phyloP scores from a whole-genome alignment of 2,113 vertebrate genomes.

The Ophiodon elongatus region DNA sequence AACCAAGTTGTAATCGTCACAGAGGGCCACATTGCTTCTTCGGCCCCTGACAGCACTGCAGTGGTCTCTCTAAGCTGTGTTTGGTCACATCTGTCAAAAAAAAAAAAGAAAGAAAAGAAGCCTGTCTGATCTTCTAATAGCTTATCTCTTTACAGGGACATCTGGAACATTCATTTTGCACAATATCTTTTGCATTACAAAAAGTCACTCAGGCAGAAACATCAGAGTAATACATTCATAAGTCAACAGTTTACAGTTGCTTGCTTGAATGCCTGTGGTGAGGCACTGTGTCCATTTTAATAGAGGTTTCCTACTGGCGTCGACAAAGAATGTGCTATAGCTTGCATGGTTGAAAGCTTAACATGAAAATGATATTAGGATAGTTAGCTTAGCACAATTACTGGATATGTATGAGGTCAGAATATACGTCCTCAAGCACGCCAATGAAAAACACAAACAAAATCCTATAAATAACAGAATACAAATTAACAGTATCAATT shows the following conservation, averaged over 20 bases:
- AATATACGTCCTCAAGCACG: background rate
- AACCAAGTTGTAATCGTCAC: constrained; percentile 5
- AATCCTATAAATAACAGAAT: background rate
- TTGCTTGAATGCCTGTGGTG: constrained; percentile 13
- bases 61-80: background rate
- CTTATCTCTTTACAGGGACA: constrained; percentile 13
- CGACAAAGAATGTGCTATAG: background rate
- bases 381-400: background rate
- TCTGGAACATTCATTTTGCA: constrained; percentile 35
- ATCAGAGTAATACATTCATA: constrained; percentile 39
- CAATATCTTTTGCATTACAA: constrained; percentile 38
- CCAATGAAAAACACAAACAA: background rate
- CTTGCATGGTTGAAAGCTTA: background rate
- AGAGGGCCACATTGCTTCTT: constrained; percentile 2
- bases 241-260: constrained; percentile 4
- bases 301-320: background rate
- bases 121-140: constrained; percentile 10
- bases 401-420: background rate
- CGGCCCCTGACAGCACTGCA: constrained; percentile 1
- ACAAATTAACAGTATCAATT: background rate
- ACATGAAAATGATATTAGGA: background rate
- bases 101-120: constrained; percentile 4
- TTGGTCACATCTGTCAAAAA: constrained; percentile 18
- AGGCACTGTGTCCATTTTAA: background rate
- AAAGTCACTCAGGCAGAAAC: constrained; percentile 44